phyloP scores from a whole-genome alignment of 2,797 vertebrate species.

The Danio aesculapii region DNA sequence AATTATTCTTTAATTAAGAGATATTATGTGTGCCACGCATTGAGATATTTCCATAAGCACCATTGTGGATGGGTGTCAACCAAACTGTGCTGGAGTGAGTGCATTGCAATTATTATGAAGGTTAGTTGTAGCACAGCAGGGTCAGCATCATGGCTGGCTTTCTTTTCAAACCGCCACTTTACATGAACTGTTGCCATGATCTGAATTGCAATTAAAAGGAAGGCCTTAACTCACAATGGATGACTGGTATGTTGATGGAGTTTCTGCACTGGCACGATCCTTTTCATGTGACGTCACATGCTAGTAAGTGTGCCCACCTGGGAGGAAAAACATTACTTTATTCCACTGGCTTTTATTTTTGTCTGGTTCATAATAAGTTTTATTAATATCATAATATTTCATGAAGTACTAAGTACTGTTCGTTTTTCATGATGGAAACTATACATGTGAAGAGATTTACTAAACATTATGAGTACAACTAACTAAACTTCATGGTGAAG shows the following conservation, averaged over 20 bases:
- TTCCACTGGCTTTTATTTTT: too few relatives aligned
- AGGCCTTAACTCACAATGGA: conserved; percentile 10
- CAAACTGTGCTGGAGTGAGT: conserved; percentile 46
- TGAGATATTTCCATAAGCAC: conserved; percentile 57
- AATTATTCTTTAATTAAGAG: conserved; percentile 77
- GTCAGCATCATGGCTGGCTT: conserved; percentile 41
- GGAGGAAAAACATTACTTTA: too few relatives aligned
- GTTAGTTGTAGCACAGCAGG: conserved; percentile 46
- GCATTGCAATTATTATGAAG: conserved; percentile 45
- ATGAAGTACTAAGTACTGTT: too few relatives aligned
- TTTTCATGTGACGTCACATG: too few relatives aligned
- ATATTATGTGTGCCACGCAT: conserved; percentile 67
- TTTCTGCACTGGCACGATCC: neutral
- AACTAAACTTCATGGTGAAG: too few relatives aligned
- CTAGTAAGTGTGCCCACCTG: too few relatives aligned
- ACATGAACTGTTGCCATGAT: conserved; percentile 26
- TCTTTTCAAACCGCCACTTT: conserved; percentile 35
- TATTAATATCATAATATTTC: too few relatives aligned
- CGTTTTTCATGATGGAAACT: too few relatives aligned
- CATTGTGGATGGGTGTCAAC: conserved; percentile 55
- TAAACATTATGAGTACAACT: too few relatives aligned
- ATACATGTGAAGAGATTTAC: too few relatives aligned
- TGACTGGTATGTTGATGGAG: neutral
- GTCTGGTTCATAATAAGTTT: too few relatives aligned
- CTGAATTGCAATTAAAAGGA: conserved; percentile 28